phyloP scores from a whole-genome alignment of 2,888 invertebrate genomes.

The Hydropsyche betteni region DNA sequence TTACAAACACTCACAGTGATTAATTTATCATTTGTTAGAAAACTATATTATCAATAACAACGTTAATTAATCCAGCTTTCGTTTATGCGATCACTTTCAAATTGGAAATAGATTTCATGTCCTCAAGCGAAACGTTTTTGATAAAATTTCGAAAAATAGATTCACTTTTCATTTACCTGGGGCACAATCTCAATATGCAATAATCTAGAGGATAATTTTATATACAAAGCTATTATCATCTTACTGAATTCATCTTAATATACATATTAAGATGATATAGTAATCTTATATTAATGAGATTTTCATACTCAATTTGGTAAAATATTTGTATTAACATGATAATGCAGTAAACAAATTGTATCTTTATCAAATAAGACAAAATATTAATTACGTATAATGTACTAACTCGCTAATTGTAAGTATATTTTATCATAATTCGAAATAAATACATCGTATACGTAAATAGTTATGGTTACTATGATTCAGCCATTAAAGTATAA shows the following conservation, averaged over 20 bases:
- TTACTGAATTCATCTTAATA: not conserved
- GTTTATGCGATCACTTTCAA: too few relatives aligned
- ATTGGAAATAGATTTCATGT: not conserved
- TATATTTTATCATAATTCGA: too few relatives aligned
- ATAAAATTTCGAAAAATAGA: not conserved
- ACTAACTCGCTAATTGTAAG: too few relatives aligned
- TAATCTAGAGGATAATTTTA: slow-evolving; percentile 13
- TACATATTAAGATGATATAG: slow-evolving; percentile 18
- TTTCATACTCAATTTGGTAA: slow-evolving; percentile 8
- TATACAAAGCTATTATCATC: too few relatives aligned
- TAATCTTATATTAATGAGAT: slow-evolving; percentile 20
- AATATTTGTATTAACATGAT: not conserved
- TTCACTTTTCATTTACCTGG: not conserved
- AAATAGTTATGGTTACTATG: too few relatives aligned
- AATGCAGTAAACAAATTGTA: not conserved
- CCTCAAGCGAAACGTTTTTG: not conserved
- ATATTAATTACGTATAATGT: too few relatives aligned
- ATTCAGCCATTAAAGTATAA: too few relatives aligned
- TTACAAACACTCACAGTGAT: too few relatives aligned
- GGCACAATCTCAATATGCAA: not conserved
- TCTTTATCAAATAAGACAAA: not conserved
- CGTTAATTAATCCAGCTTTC: too few relatives aligned
- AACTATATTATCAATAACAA: too few relatives aligned
- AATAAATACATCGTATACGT: too few relatives aligned
- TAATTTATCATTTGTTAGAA: too few relatives aligned